phyloP scores from a whole-genome alignment of 2,797 vertebrate genomes.

The Spea hammondii region DNA sequence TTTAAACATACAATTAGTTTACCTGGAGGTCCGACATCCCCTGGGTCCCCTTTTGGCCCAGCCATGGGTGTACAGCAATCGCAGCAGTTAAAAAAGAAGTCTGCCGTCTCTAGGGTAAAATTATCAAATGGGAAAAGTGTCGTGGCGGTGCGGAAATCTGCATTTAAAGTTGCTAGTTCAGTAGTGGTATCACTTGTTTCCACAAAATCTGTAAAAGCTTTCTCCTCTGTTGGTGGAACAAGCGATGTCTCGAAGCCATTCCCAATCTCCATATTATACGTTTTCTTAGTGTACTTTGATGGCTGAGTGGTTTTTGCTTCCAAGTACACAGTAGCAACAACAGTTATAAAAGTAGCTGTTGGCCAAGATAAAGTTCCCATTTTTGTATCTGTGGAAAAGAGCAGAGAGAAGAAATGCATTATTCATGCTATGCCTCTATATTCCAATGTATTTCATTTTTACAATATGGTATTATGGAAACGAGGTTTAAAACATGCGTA shows the following conservation, averaged over 20 bases:
- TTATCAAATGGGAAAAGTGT: constrained; percentile 70
- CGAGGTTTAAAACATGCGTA: constrained; percentile 35
- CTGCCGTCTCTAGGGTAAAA: constrained; percentile 82
- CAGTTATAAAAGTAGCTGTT: constrained; percentile 56
- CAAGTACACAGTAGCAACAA: constrained; percentile 21
- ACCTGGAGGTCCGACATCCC: constrained; percentile 82
- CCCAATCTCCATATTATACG: constrained; percentile 49
- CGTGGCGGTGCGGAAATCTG: constrained; percentile 45
- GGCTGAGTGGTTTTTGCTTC: constrained; percentile 78
- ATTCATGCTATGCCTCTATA: constrained; percentile 28
- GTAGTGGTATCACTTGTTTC: constrained; percentile 40
- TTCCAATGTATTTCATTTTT: constrained; percentile 24
- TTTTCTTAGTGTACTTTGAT: constrained; percentile 85
- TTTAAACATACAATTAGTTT: constrained; percentile 36
- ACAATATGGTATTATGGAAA: constrained; percentile 44
- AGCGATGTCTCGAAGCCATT: constrained; percentile 46
- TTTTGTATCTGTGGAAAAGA: constrained; percentile 57
- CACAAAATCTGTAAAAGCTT: not conserved
- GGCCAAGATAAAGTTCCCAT: constrained; percentile 61
- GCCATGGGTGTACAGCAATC: constrained; percentile 81
- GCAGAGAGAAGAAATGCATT: constrained; percentile 21
- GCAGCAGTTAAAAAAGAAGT: constrained; percentile 94
- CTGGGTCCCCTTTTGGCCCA: constrained; percentile 78
- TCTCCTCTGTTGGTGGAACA: not conserved
- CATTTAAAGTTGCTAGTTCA: not conserved